Conservation (phyloP, 2,888 invertebrate genomes). For the Megamerina dolium region DNA sequence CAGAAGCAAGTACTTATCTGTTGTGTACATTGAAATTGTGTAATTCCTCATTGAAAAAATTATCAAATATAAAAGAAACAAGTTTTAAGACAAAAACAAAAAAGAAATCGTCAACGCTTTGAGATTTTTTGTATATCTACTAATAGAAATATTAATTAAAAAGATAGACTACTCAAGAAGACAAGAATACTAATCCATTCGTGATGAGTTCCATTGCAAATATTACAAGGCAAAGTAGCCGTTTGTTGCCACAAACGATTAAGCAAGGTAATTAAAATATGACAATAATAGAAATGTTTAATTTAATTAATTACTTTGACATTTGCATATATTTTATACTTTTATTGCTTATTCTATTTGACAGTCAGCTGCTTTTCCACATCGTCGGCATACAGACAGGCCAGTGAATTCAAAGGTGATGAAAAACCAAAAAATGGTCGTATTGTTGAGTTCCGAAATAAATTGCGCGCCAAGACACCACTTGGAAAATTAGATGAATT, state of each 20-base stretch:
- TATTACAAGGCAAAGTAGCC: constrained; percentile 26
- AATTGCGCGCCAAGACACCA: constrained; percentile 63
- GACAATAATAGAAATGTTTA: too few species aligned
- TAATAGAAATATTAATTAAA: too few species aligned
- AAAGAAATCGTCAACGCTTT: too few species aligned
- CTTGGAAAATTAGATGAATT: constrained; percentile 73
- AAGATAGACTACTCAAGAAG: too few species aligned
- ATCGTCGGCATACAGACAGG: not conserved
- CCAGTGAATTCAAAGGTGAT: constrained; percentile 29
- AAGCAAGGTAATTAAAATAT: constrained; percentile 37
- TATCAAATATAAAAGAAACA: too few species aligned
- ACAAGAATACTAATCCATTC: constrained; percentile 23
- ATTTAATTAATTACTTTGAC: too few species aligned
- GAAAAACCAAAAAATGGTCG: constrained; percentile 50
- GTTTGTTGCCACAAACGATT: constrained; percentile 31
- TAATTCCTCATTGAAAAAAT: too few species aligned
- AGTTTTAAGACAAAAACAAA: too few species aligned
- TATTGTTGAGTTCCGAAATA: constrained; percentile 67
- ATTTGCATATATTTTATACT: too few species aligned
- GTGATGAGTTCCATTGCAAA: constrained; percentile 32
- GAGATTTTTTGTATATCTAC: too few species aligned
- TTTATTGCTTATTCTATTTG: constrained; percentile 11
- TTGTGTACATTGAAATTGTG: too few species aligned
- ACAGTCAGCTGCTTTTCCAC: constrained; percentile 20
- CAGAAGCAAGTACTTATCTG: too few species aligned